A percentile compares a stretch with the other conserved stretches of the same genome.
Conservation (phyloP, 1,140 invertebrate genomes). For the Zophobas morio region DNA sequence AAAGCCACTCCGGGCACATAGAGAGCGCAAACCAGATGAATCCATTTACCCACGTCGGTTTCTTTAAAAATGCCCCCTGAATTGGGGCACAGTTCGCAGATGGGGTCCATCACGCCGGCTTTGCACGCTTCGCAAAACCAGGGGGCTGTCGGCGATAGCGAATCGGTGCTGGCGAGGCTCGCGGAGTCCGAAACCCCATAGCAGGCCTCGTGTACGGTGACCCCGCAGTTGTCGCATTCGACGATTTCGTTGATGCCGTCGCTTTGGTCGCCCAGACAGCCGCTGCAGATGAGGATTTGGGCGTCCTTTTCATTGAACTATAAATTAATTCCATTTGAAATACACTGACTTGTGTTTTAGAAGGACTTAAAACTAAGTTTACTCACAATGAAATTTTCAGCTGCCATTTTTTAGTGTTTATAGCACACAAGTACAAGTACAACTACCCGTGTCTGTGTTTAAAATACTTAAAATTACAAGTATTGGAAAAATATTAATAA, state of each 20-base stretch:
- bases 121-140: conserved; percentile 99
- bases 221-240: conserved; percentile 96
- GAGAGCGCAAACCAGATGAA: conserved; percentile 90
- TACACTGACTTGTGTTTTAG: neutral
- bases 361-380: too few species aligned
- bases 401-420: too few species aligned
- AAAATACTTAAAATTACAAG: too few species aligned
- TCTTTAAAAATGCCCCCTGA: conserved; percentile 96
- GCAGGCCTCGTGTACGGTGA: conserved; percentile 97
- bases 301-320: conserved; percentile 63
- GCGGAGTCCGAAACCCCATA: conserved; percentile 96
- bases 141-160: conserved; percentile 93
- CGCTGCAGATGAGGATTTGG: conserved; percentile 87
- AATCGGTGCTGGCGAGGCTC: conserved; percentile 91
- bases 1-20: conserved; percentile 84
- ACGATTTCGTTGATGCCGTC: conserved; percentile 96
- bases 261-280: conserved; percentile 93
- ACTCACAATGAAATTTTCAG: too few species aligned
- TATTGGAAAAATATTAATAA: too few species aligned
- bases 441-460: too few species aligned
- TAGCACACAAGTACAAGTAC: too few species aligned
- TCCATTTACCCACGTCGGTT: conserved; percentile 97
- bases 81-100: conserved; percentile 91
- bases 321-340: conserved; percentile 30
- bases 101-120: conserved; percentile 88